Percentiles rank a stretch among this genome's conserved stretches.
phyloP scores from a whole-genome alignment of 1,140 invertebrate species.

The Panagrolaimus sp. region DNA sequence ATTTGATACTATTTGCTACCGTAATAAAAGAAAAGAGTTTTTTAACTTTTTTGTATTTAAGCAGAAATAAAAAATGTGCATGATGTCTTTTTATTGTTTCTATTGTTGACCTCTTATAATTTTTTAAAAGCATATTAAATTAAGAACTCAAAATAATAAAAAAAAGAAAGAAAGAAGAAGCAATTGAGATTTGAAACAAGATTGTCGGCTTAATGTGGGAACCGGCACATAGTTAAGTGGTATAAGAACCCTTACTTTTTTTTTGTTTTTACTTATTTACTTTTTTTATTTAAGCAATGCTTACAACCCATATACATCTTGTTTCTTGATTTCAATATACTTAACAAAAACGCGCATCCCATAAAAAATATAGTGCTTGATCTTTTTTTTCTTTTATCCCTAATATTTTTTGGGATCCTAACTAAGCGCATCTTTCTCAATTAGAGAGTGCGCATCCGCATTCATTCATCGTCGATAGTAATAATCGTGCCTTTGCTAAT shows the following conservation, averaged over 20 bases:
- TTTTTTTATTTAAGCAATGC: neutral
- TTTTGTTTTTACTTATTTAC: neutral
- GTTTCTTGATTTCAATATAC: neutral
- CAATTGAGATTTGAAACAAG: constrained; percentile 2
- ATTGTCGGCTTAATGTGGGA: constrained; percentile 14
- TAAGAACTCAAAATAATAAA: neutral
- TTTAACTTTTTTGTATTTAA: neutral
- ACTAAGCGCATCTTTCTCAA: neutral
- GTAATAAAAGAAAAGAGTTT: neutral
- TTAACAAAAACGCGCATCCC: neutral
- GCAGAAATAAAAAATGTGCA: neutral
- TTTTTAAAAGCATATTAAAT: neutral
- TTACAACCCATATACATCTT: constrained; percentile 10
- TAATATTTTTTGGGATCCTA: neutral
- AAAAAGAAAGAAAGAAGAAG: neutral
- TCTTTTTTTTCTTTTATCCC: neutral
- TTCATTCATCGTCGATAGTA: neutral
- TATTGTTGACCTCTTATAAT: constrained; percentile 1
- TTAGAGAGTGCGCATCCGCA: neutral
- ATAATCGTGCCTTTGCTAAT: too few species aligned
- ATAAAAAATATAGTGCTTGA: too few species aligned
- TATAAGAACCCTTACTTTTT: neutral
- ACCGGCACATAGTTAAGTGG: constrained; percentile 4
- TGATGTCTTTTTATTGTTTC: too few species aligned
- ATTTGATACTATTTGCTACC: too few species aligned